phyloP scores from a whole-genome alignment of 2,888 invertebrate genomes.

The Calephelis perditalis region DNA sequence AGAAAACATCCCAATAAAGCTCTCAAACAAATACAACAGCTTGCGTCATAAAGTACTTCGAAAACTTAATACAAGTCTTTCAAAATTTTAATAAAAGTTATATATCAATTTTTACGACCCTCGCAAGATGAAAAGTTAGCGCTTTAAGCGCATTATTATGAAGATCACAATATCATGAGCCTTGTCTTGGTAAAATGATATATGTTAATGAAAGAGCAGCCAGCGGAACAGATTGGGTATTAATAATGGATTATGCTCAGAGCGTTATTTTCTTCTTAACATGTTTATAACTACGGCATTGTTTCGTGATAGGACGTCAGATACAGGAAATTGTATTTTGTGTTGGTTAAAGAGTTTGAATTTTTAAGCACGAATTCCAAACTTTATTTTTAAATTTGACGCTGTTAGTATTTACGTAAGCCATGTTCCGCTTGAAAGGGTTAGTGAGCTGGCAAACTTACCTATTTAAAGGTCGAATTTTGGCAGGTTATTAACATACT shows the following conservation, averaged over 20 bases:
- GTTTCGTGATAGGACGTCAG: not conserved
- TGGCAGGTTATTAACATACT: too few relatives aligned
- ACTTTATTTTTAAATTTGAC: too few relatives aligned
- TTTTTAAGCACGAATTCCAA: not conserved
- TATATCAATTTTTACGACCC: conserved; percentile 26
- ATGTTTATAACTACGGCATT: conserved; percentile 2
- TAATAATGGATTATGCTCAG: conserved; percentile 43
- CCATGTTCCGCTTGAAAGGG: too few relatives aligned
- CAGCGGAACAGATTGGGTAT: conserved; percentile 52
- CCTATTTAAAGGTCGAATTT: too few relatives aligned
- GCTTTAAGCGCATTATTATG: conserved; percentile 18
- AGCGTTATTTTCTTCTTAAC: conserved; percentile 1
- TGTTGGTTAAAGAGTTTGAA: not conserved
- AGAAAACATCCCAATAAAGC: conserved; percentile 9
- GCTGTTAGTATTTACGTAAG: too few relatives aligned
- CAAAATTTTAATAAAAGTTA: conserved; percentile 20
- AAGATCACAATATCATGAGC: conserved; percentile 37
- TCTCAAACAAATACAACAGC: conserved; percentile 8
- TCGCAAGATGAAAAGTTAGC: conserved; percentile 22
- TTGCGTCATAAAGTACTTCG: conserved; percentile 10
- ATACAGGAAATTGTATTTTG: conserved; percentile 1
- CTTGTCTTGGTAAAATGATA: conserved; percentile 39
- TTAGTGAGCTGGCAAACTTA: too few relatives aligned
- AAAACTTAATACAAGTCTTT: conserved; percentile 10
- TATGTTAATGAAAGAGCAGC: conserved; percentile 54